Conservation (phyloP, 1,140 invertebrate species). For the Anthonomus grandis region DNA sequence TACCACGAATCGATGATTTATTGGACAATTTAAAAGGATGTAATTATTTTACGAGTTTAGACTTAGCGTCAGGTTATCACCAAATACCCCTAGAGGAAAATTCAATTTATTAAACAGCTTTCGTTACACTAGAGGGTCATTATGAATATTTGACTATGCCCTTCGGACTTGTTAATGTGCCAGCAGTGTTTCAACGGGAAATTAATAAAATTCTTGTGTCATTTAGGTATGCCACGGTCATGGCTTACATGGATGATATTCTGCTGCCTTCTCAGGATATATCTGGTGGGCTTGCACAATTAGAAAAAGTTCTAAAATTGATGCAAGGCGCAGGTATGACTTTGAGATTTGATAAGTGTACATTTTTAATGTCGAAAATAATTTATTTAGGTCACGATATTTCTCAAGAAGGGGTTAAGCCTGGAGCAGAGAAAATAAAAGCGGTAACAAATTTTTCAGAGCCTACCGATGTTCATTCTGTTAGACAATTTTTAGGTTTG, state of each 20-base stretch:
- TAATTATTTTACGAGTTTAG: conserved; percentile 36
- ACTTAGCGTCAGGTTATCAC: conserved; percentile 34
- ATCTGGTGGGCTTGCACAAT: conserved; percentile 29
- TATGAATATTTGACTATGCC: conserved; percentile 51
- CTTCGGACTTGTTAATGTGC: conserved; percentile 50
- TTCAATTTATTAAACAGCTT: conserved; percentile 37
- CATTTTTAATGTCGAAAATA: too few relatives aligned
- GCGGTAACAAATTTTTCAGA: too few relatives aligned
- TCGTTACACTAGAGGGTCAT: conserved; percentile 38
- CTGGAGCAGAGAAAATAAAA: too few relatives aligned
- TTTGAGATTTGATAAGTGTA: conserved; percentile 27
- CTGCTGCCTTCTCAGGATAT: conserved; percentile 32
- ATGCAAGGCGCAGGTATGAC: conserved; percentile 18
- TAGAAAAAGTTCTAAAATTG: conserved; percentile 29
- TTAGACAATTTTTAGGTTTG: too few relatives aligned
- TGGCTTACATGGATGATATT: conserved; percentile 38
- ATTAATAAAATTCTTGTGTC: conserved; percentile 43
- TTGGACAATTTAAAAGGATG: conserved; percentile 37
- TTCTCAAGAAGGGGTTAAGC: too few relatives aligned
- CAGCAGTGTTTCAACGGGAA: conserved; percentile 48
- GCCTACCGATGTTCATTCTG: too few relatives aligned
- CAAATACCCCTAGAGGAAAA: conserved; percentile 40
- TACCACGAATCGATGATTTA: conserved; percentile 50
- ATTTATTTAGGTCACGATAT: too few relatives aligned
- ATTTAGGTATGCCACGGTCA: conserved; percentile 18